Percentiles rank a stretch among this genome's conserved stretches.
Conservation (phyloP, 2,888 invertebrate species). For the Marronus borbonicus region DNA sequence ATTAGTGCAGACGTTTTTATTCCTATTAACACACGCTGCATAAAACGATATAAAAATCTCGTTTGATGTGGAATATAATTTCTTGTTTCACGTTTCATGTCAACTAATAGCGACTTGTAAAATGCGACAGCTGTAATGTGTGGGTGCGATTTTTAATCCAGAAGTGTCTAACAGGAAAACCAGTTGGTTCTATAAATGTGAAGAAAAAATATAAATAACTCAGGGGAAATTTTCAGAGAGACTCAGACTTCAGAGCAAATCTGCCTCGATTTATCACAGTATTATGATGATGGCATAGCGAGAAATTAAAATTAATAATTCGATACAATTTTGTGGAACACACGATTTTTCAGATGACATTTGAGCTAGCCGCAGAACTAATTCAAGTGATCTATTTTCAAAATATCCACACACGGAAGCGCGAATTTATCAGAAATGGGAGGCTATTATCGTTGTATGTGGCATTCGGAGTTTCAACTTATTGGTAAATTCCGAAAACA, state of each 20-base stretch:
- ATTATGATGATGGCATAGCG: neutral
- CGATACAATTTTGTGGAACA: slow-evolving; percentile 3
- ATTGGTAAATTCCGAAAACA: too few species aligned
- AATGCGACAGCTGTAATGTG: slow-evolving; percentile 22
- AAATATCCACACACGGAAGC: slow-evolving; percentile 20
- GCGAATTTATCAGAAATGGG: slow-evolving; percentile 2
- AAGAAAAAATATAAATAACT: slow-evolving; percentile 4
- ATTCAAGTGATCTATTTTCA: slow-evolving; percentile 35
- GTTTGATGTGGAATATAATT: slow-evolving; percentile 23
- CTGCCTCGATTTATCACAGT: too few species aligned
- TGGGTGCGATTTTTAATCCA: slow-evolving; percentile 24
- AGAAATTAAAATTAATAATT: slow-evolving; percentile 42
- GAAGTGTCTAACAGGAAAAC: neutral
- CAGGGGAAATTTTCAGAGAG: neutral
- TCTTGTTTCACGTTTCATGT: slow-evolving; percentile 32
- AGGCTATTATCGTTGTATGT: too few species aligned
- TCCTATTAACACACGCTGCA: neutral
- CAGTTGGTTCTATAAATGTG: neutral
- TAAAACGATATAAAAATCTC: neutral
- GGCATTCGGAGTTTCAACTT: too few species aligned
- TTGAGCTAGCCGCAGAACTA: neutral
- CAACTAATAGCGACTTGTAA: slow-evolving; percentile 29
- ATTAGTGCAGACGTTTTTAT: slow-evolving; percentile 18
- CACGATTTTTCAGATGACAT: slow-evolving; percentile 9
- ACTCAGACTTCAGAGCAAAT: neutral